phyloP scores from a whole-genome alignment of 2,797 vertebrate genomes.

The Xenops minutus region DNA sequence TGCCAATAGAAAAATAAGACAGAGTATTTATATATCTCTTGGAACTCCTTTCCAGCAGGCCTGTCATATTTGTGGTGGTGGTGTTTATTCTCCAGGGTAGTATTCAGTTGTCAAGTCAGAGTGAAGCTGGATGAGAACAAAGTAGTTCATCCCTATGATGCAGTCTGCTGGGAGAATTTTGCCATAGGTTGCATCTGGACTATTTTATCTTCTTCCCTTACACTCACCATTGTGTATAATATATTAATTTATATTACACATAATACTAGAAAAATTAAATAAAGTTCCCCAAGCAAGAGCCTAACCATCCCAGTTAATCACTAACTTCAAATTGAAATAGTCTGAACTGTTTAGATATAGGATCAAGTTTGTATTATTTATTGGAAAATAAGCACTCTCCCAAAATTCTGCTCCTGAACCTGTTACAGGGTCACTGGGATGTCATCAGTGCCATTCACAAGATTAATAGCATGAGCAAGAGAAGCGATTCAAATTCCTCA shows the following conservation, averaged over 20 bases:
- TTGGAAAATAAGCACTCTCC: not conserved
- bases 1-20: not conserved
- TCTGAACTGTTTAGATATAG: not conserved
- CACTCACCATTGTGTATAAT: not conserved
- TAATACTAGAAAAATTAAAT: not conserved
- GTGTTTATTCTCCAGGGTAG: not conserved
- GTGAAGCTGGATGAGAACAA: not conserved
- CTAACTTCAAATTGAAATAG: not conserved
- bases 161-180: not conserved
- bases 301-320: not conserved
- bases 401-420: not conserved
- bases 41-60: not conserved
- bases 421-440: not conserved
- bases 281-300: not conserved
- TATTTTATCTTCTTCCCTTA: not conserved
- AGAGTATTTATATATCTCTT: not conserved
- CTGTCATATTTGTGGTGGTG: not conserved
- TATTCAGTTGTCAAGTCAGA: not conserved
- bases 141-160: not conserved
- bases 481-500: not conserved
- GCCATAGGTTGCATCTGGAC: not conserved
- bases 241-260: not conserved
- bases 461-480: not conserved
- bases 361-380: not conserved
- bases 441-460: not conserved